phyloP scores from a whole-genome alignment of 2,797 vertebrate species.

The Mionectes olivaceus region DNA sequence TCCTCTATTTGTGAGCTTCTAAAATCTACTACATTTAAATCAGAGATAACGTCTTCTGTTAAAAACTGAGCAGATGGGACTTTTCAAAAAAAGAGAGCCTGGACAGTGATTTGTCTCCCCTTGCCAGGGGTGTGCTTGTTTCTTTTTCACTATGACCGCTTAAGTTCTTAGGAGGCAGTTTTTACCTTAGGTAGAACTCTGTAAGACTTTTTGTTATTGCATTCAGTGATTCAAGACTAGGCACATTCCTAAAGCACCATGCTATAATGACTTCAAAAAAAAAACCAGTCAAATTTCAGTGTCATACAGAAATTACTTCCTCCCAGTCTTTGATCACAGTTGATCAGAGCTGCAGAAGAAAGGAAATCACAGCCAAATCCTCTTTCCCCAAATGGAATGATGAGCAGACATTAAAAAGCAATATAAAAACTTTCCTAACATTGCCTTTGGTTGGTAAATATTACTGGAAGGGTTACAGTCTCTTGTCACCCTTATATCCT shows the following conservation, averaged over 20 bases:
- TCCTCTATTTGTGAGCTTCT: background rate
- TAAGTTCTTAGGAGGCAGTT: background rate
- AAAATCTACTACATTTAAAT: background rate
- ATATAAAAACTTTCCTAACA: background rate
- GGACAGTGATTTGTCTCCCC: background rate
- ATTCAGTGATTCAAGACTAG: background rate
- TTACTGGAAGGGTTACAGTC: background rate
- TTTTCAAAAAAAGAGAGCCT: background rate
- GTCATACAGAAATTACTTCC: background rate
- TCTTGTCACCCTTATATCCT: background rate
- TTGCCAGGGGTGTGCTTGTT: background rate
- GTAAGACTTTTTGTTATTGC: background rate
- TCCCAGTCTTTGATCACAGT: background rate
- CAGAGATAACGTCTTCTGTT: background rate
- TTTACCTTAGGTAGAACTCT: background rate
- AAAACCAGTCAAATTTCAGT: background rate
- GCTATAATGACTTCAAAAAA: rapidly evolving
- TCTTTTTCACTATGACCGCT: background rate
- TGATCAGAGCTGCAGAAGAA: background rate
- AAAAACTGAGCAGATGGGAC: background rate
- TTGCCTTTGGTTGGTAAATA: background rate
- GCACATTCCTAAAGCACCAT: background rate
- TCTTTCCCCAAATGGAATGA: background rate
- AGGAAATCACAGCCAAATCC: background rate
- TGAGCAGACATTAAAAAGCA: background rate